Conservation (phyloP, 2,113 vertebrate species). For the Aspiorhynchus laticeps region DNA sequence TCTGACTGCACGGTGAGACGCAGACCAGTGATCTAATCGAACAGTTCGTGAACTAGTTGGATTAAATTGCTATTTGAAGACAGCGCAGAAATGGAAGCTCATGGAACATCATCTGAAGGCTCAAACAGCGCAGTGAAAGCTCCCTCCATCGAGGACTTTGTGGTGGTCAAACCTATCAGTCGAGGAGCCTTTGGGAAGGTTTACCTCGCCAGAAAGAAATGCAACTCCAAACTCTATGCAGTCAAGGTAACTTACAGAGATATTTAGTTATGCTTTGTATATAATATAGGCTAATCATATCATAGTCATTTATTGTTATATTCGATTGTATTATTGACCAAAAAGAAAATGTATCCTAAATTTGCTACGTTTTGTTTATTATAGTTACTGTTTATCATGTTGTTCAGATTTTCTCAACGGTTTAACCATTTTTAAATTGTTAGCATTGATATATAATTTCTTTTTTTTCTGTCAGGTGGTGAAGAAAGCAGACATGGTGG, state of each 20-base stretch:
- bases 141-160: slow-evolving; percentile 91
- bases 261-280: fast-evolving
- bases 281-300: too few species aligned
- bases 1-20: not conserved
- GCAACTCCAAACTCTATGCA: slow-evolving; percentile 83
- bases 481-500: slow-evolving; percentile 95
- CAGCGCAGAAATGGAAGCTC: slow-evolving; percentile 51
- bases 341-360: not conserved
- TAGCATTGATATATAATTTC: not conserved
- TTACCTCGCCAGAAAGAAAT: slow-evolving; percentile 89
- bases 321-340: not conserved
- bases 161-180: slow-evolving; percentile 93
- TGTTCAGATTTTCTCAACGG: not conserved
- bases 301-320: not conserved
- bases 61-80: not conserved
- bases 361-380: too few species aligned
- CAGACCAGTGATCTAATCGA: not conserved
- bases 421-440: not conserved
- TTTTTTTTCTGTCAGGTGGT: slow-evolving; percentile 80
- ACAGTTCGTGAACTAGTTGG: not conserved
- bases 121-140: slow-evolving; percentile 56
- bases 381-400: too few species aligned
- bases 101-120: not conserved
- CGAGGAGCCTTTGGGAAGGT: slow-evolving; percentile 98
- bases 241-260: slow-evolving; percentile 84